Evolutionary conservation across 2,888 invertebrate genomes (phyloP), one percentile per base, ranked within the genome.

Genomic region (Leucophora obtusa): DNA sequence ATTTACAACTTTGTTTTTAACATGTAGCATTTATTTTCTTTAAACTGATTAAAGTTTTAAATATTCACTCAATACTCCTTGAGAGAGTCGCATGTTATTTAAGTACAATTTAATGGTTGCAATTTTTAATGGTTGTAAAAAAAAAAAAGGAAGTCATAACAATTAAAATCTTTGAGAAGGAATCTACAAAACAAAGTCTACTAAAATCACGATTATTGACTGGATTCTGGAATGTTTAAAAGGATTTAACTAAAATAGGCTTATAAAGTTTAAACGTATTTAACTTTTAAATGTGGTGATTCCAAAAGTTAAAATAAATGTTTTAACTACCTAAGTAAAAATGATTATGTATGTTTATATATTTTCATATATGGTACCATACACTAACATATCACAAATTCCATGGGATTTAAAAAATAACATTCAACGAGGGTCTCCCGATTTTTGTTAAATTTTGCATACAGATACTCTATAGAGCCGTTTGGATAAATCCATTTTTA

Each of bases 1-100:
- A 87, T 87, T 87, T 87, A 87, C 86, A 86, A 87, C 87, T 86
- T 86, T 87, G 86, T 86, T 85, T 85, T 79, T 62, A 68, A 62
- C 68, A 72, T 81, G 77, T 35, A 74, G 73, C 59, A 59, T 76
- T 80, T 68, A 50, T 51, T 65, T 60, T 77, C 53, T 56, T 56
- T 62, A 73, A 74, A 77, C 77, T 77, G 73, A 74, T 81, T 81
- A 81, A 74, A 60, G 24, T 66, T 65, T 58, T 58, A 28, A 78
- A 33, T 50, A 10, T 63, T 77, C 15, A 47, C 43, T 47, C 9
- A 10, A n/a, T 11, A 38, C n/a, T 14, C 43, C n/a, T 6, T n/a
- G 2, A 1, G 43, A 47, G 6, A 47, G 43, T 47, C 43, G n/a
- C 43, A 47, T 47, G 43, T 47, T 47, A 14, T 78, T 59, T 76